Evolutionary conservation across 2,797 vertebrate species (phyloP).

Genomic region (Muscicapa striata): DNA sequence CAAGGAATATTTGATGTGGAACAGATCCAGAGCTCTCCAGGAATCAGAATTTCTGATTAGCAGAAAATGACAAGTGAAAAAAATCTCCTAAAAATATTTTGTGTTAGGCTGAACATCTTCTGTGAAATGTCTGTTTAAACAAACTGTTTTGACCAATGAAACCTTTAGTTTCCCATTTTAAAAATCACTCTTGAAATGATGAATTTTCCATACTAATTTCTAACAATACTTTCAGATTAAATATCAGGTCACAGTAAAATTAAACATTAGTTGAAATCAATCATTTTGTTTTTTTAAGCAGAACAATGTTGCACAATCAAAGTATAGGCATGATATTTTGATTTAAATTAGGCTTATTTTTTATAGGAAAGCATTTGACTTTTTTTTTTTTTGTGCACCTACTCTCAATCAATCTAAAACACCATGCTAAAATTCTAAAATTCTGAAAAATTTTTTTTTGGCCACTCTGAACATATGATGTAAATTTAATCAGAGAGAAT

Average conservation of each 20-base stretch:
- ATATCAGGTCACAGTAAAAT: background rate
- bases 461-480: fast-evolving
- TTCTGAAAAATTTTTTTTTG: background rate
- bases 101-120: background rate
- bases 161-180: background rate
- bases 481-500: background rate
- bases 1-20: background rate
- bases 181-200: background rate
- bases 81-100: background rate
- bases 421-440: background rate
- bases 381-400: background rate
- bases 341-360: background rate
- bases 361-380: background rate
- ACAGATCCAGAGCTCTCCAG: background rate
- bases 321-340: background rate
- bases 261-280: background rate
- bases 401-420: background rate
- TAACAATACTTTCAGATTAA: background rate
- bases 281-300: background rate
- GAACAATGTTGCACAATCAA: background rate
- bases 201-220: background rate
- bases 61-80: background rate
- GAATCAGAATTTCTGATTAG: slow-evolving; percentile 10
- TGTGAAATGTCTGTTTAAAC: background rate
- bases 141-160: background rate